These are phyloP conservation scores for Syngnathoides biaculeatus DNA, from an alignment of 2,113 vertebrate species.

Conservation along the genomic window DNA sequence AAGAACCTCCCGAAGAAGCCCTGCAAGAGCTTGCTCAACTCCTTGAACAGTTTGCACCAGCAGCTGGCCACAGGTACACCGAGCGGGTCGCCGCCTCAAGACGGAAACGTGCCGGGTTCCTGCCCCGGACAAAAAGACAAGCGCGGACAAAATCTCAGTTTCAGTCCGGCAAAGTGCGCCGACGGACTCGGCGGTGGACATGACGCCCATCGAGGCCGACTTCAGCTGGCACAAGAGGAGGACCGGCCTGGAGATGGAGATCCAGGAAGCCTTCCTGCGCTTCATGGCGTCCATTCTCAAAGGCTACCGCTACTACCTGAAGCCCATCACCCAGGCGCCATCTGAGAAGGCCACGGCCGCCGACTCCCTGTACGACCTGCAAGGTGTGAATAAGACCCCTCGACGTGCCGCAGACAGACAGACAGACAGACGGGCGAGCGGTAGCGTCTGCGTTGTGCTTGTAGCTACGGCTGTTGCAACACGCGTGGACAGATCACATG, in stretches of 20 bases:
- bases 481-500: too few species aligned
- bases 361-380: constrained; percentile 91
- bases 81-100: too few species aligned
- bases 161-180: constrained; percentile 76
- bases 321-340: constrained; percentile 91
- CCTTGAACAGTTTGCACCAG: constrained; percentile 82
- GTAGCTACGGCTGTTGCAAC: too few species aligned
- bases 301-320: constrained; percentile 91
- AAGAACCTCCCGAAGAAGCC: constrained; percentile 98
- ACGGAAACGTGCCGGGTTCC: too few species aligned
- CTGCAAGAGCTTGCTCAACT: constrained; percentile 83
- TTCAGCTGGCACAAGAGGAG: constrained; percentile 95
- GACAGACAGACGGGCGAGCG: neutral
- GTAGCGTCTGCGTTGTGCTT: neutral
- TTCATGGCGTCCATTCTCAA: constrained; percentile 96
- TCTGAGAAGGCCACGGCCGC: constrained; percentile 91
- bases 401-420: too few species aligned
- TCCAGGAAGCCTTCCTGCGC: constrained; percentile 91
- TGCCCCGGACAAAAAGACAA: too few species aligned
- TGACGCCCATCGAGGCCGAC: constrained; percentile 95
- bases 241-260: constrained; percentile 89
- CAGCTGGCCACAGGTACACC: constrained; percentile 84
- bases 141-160: constrained; percentile 22
- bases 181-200: constrained; percentile 83
- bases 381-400: too few species aligned